Base-by-base conservation (phyloP, 1,140 invertebrate species). In the Neelides sp. region DNA sequence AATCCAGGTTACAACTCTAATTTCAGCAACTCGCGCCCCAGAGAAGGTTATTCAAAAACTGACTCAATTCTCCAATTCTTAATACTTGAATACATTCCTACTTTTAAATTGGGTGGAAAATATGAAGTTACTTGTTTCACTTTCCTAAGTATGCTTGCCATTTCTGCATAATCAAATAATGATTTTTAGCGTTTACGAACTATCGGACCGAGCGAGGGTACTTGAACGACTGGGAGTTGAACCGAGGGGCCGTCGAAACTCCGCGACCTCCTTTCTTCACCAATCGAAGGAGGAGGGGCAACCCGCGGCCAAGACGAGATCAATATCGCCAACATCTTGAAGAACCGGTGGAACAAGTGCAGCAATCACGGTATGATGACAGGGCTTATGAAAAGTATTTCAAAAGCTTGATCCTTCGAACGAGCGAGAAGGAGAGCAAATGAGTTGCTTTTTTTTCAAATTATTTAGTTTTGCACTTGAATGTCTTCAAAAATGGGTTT, bases 341-440 rank as follows among this genome's bases (percentile, higher is more conserved):
- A n/a, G n/a, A n/a, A n/a, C n/a, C n/a, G 15, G 44, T 35, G 5
- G 27, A 47, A 10, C 44, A 47, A 24, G 32, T 26, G 26, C 17
- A 36, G 26, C 30, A 35, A 36, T 24, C 36, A n/a, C 17, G 44
- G 2, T 1, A 23, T 22, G 32, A 48, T 2, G 52, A 58, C 17
- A 32, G 44, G 10, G 57, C 57, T 0, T 58, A 58, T 50, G 49
- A 50, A 42, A 55, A 55, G 35, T 58, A 58, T 44, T 58, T 58
- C 23, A 49, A 52, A 39, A 58, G 57, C 17, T 50, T 47, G 10
- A 47, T n/a, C n/a, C n/a, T n/a, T n/a, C n/a, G n/a, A n/a, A n/a
- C n/a, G n/a, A n/a, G n/a, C n/a, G n/a, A n/a, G n/a, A n/a, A n/a
- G n/a, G n/a, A n/a, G n/a, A n/a, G n/a, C n/a, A n/a, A n/a, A n/a